A percentile compares a stretch with the other conserved stretches of the same genome.
Evolutionary conservation across 2,113 vertebrate species (phyloP).

Genomic region (Myanophis thanlyinensis): DNA sequence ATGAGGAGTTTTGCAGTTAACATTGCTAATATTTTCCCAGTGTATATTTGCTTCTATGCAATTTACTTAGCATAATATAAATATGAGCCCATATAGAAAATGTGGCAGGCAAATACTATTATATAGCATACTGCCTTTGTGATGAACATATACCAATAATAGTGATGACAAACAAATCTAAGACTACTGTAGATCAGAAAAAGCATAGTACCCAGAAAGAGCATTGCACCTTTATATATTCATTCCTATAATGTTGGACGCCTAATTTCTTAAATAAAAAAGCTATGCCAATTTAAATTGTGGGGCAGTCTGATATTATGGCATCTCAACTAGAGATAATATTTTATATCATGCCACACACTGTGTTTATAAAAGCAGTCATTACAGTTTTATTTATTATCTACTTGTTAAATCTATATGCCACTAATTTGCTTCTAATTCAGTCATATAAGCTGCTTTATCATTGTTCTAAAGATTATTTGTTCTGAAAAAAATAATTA

Average conservation of each 20-base stretch:
- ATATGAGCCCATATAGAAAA: accelerated
- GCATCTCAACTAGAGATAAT: slow-evolving; percentile 59
- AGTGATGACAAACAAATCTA: neutral
- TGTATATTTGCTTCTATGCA: neutral
- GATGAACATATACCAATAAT: slow-evolving; percentile 33
- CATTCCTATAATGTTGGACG: slow-evolving; percentile 22
- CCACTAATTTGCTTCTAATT: slow-evolving; percentile 18
- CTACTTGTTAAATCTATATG: neutral
- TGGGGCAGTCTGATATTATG: slow-evolving; percentile 63
- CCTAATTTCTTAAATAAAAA: slow-evolving; percentile 44
- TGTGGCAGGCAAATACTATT: slow-evolving; percentile 27
- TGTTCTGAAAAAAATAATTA: slow-evolving; percentile 60
- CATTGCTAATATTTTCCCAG: neutral
- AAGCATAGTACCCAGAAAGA: slow-evolving; percentile 47
- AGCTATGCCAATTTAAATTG: slow-evolving; percentile 49
- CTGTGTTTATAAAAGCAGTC: too few relatives aligned
- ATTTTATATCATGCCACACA: too few relatives aligned
- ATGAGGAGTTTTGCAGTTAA: neutral
- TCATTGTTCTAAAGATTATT: slow-evolving; percentile 29
- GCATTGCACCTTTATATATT: neutral
- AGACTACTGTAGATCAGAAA: slow-evolving; percentile 49
- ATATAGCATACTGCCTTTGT: slow-evolving; percentile 30
- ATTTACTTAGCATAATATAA: slow-evolving; percentile 10
- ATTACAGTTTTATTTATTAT: too few relatives aligned
- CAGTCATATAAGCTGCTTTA: slow-evolving; percentile 35